Evolutionary conservation across 2,797 vertebrate genomes (phyloP).

Genomic region (Cryptoprocta ferox): DNA sequence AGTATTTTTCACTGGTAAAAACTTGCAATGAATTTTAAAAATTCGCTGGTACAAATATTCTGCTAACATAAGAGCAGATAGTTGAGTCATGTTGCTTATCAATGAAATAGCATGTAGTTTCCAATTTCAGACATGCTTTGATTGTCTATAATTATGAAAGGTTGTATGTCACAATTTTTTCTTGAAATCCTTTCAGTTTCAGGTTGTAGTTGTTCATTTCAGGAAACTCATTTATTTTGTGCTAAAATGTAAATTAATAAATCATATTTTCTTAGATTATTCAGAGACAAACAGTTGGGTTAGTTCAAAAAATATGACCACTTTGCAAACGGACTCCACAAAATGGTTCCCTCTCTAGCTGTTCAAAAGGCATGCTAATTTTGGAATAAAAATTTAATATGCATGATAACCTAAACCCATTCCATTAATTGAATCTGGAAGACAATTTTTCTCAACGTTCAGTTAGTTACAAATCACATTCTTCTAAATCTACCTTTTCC

Average conservation of each 20-base stretch:
- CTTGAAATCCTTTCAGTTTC: background rate
- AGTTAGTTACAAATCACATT: background rate
- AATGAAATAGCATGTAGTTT: background rate
- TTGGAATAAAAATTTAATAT: background rate
- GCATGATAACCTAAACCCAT: background rate
- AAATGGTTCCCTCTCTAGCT: background rate
- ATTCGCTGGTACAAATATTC: background rate
- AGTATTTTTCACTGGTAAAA: conserved; percentile 26
- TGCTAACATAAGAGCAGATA: background rate
- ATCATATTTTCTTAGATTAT: background rate
- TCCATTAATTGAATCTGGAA: background rate
- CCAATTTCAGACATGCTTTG: background rate
- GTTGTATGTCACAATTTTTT: background rate
- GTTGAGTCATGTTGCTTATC: background rate
- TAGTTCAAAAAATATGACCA: background rate
- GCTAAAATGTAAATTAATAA: background rate
- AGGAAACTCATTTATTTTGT: background rate
- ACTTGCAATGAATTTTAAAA: background rate
- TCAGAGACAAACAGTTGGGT: background rate
- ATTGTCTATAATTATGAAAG: background rate
- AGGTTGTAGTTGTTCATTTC: background rate
- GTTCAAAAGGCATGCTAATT: background rate
- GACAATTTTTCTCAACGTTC: background rate
- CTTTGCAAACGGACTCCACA: background rate
- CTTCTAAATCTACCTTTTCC: background rate